Evolutionary conservation across 2,888 invertebrate genomes (phyloP), one percentile per base, ranked within the genome.

Genomic region (Drosophila aldrichi): DNA sequence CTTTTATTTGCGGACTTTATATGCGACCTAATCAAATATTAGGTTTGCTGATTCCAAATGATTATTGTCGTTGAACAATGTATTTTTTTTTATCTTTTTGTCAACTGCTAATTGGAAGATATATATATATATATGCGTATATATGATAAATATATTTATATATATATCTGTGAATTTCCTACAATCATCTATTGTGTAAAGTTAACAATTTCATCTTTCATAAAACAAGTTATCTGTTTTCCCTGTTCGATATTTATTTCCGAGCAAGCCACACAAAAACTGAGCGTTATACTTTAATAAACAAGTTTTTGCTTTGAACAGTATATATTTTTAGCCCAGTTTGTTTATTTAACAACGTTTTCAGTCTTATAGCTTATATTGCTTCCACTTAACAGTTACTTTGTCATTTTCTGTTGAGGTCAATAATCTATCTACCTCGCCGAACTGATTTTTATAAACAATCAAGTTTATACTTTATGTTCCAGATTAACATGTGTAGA

Each of bases 321-420:
- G 20, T 38, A 38, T 14, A 43, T 2, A 36, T 48, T 57, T 38
- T 41, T 52, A 61, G 41, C 52, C 52, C 41, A 49, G 48, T 57
- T 72, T 73, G 46, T 44, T 60, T 49, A 57, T n/a, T 32, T 10
- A 36, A 44, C 8, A 44, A 36, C 44, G 29, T 22, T 38, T 18
- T 55, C 18, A 10, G 44, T 8, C 40, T 32, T 1, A 10, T 9
- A 14, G 43, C 43, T 10, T 20, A n/a, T 12, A 43, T 32, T 18
- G 18, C 14, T 2, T 40, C 25, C 14, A 25, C 20, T 55, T 59
- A 16, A 32, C 14, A 41, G 14, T 43, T 25, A 41, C 16, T 6
- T 7, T 60, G 8, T 14, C 5, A 9, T n/a, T 51, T 57, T 48
- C 3, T 8, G 12, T 36, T 8, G 36, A 38, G 40, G 52, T 29